These are phyloP conservation scores for Danio choprae DNA, from an alignment of 2,797 vertebrate genomes.

Conservation along the genomic window DNA sequence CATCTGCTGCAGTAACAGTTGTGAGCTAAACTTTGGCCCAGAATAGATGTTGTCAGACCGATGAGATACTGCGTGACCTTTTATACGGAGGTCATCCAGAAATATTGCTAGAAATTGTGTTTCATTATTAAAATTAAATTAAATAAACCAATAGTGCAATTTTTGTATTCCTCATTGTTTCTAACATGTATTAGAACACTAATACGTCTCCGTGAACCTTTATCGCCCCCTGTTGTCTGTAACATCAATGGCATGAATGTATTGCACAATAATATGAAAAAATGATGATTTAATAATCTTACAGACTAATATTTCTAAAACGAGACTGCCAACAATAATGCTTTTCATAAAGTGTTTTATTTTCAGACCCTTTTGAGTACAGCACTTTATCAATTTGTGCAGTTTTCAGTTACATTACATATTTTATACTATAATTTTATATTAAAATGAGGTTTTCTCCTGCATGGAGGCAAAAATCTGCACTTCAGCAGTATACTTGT, in stretches of 20 bases:
- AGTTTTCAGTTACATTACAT: too few relatives aligned
- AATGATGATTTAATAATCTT: too few relatives aligned
- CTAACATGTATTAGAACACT: not conserved
- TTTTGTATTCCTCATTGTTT: not conserved
- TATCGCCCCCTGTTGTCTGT: constrained; percentile 24
- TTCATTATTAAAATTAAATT: not conserved
- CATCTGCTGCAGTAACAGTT: not conserved
- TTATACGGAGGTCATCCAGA: not conserved
- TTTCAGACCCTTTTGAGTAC: too few relatives aligned
- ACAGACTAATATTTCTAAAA: too few relatives aligned
- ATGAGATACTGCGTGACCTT: not conserved
- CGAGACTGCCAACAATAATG: too few relatives aligned
- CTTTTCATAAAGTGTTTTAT: too few relatives aligned
- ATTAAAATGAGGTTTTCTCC: too few relatives aligned
- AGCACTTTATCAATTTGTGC: too few relatives aligned
- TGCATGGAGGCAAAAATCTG: too few relatives aligned
- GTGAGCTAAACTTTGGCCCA: constrained; percentile 2
- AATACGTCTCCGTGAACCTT: not conserved
- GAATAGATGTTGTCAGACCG: not conserved
- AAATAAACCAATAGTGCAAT: too few relatives aligned
- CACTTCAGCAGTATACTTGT: too few relatives aligned
- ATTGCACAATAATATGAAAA: not conserved
- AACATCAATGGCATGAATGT: constrained; percentile 12
- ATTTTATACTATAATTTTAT: too few relatives aligned
- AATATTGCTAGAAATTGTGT: not conserved